These are phyloP conservation scores for Chondrilla cf. caribensis DNA, from an alignment of 37 sponge, comb jelly and placozoan species.

Conservation along the genomic window DNA sequence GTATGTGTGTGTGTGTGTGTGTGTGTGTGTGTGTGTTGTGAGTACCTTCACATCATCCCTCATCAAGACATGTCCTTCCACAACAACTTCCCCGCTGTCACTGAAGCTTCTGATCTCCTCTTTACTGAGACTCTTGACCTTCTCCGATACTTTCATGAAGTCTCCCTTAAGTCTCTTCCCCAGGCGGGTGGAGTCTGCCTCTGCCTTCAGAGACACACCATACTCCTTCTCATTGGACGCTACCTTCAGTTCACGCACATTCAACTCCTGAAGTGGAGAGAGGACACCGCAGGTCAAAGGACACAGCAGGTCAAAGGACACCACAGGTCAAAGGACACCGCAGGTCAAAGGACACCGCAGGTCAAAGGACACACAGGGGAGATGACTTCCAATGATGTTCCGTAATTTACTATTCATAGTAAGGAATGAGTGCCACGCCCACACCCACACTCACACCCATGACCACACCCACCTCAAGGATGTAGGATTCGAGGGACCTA, in stretches of 20 bases:
- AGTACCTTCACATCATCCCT: conserved; percentile 60
- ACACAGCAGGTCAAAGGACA: background rate
- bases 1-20: too few species aligned
- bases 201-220: conserved; percentile 70
- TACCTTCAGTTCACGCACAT: conserved; percentile 75
- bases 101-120: conserved; percentile 64
- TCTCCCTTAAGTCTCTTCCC: conserved; percentile 91
- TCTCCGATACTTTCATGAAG: conserved; percentile 69
- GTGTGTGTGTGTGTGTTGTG: too few species aligned
- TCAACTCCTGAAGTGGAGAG: conserved; percentile 64
- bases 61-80: conserved; percentile 62
- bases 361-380: too few species aligned
- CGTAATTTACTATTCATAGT: too few species aligned
- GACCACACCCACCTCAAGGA: conserved; percentile 58
- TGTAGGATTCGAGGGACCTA: conserved; percentile 65
- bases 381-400: too few species aligned
- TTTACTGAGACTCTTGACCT: conserved; percentile 52
- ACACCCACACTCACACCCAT: background rate
- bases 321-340: too few species aligned
- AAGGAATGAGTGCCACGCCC: too few species aligned
- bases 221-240: conserved; percentile 77
- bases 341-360: too few species aligned
- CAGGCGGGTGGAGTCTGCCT: conserved; percentile 84
- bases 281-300: too few species aligned
- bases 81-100: conserved; percentile 55